Percentiles rank a stretch among this genome's conserved stretches.
Evolutionary conservation across 1,140 invertebrate genomes (phyloP).

Genomic region (Campodea augens): DNA sequence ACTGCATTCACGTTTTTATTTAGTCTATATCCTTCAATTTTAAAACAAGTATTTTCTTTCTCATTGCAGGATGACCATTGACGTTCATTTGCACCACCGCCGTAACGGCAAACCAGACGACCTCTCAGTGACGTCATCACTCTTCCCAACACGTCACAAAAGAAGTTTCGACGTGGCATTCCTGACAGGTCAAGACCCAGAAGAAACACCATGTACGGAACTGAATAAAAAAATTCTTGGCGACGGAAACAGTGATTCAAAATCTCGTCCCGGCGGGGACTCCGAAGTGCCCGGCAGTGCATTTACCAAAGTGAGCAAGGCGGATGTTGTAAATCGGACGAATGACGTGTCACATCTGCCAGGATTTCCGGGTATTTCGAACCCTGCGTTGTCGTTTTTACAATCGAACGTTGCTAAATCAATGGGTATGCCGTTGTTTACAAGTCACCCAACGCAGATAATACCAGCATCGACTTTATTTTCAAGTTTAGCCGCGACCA

Average conservation of each 20-base stretch:
- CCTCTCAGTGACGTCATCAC: conserved; percentile 9
- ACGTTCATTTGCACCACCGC: conserved; percentile 1
- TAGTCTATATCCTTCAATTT: too few species aligned
- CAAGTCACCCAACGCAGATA: neutral
- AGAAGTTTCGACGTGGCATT: conserved; percentile 73
- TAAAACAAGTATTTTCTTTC: neutral
- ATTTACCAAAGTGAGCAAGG: conserved; percentile 24
- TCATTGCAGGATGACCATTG: conserved; percentile 9
- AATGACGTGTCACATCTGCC: conserved; percentile 6
- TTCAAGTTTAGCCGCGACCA: neutral
- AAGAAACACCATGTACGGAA: conserved; percentile 18
- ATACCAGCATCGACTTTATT: neutral
- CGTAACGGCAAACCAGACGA: conserved; percentile 2
- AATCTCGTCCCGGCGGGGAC: conserved; percentile 6
- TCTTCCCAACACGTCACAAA: conserved; percentile 25
- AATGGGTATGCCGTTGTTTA: conserved; percentile 1
- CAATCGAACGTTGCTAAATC: conserved; percentile 16
- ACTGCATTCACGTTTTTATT: too few species aligned
- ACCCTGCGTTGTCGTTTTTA: conserved; percentile 12
- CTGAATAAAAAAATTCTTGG: conserved; percentile 21
- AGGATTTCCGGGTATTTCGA: conserved; percentile 7
- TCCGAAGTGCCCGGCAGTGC: conserved; percentile 16
- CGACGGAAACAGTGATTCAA: conserved; percentile 10
- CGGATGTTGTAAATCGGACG: conserved; percentile 13
- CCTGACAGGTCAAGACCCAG: conserved; percentile 52